Evolutionary conservation across 2,113 vertebrate species (phyloP).

Genomic region (Peromyscus leucopus): DNA sequence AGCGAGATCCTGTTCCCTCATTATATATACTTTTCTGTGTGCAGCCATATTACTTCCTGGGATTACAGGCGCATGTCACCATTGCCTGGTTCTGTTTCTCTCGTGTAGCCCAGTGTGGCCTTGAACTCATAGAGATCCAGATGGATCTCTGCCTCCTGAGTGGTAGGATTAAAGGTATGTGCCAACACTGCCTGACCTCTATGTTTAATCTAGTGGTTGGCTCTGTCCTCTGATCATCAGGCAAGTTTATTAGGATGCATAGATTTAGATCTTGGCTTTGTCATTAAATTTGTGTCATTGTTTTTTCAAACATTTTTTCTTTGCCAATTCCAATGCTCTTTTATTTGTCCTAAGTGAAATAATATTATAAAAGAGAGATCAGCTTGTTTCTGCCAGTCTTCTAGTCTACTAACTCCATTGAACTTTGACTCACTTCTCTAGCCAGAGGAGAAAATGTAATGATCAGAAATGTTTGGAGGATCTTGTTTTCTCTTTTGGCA

Average conservation of each 20-base stretch:
- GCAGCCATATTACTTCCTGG: too few relatives aligned
- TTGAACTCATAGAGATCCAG: too few relatives aligned
- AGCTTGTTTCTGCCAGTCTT: not conserved
- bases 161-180: too few relatives aligned
- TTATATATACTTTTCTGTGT: too few relatives aligned
- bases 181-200: too few relatives aligned
- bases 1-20: too few relatives aligned
- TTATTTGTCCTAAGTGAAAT: not conserved
- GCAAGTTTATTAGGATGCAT: not conserved
- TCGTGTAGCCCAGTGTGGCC: too few relatives aligned
- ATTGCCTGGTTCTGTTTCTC: too few relatives aligned
- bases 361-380: not conserved
- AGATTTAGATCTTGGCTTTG: not conserved
- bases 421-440: not conserved
- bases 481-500: not conserved
- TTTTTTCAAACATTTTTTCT: conserved; percentile 7
- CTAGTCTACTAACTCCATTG: not conserved
- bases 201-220: too few relatives aligned
- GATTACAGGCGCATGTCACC: too few relatives aligned
- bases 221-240: too few relatives aligned
- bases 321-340: not conserved
- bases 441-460: not conserved
- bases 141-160: too few relatives aligned
- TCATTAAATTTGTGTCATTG: not conserved
- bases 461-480: not conserved